Conservation (phyloP, 2,113 vertebrate genomes). For the Herpetotheres cachinnans region DNA sequence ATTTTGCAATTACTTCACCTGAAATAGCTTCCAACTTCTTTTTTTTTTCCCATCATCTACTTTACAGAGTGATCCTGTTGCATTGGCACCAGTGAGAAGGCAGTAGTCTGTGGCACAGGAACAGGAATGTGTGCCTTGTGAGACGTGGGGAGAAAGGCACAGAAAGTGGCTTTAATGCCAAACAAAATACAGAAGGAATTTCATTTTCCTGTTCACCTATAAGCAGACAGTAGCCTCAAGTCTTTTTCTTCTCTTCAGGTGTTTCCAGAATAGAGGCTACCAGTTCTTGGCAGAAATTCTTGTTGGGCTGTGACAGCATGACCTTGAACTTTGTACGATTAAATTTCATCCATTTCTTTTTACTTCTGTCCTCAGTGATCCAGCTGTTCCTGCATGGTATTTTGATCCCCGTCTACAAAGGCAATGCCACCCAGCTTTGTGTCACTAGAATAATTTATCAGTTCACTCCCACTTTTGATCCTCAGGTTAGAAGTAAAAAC, state of each 20-base stretch:
- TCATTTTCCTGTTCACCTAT: not conserved
- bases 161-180: not conserved
- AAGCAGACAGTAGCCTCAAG: not conserved
- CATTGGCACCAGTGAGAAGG: not conserved
- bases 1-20: not conserved
- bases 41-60: not conserved
- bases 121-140: not conserved
- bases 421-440: not conserved
- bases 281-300: not conserved
- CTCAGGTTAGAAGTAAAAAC: not conserved
- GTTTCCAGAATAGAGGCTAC: not conserved
- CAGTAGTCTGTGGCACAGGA: not conserved
- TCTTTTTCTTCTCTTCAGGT: not conserved
- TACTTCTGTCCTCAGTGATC: not conserved
- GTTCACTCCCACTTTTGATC: not conserved
- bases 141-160: not conserved
- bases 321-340: slow-evolving; percentile 40
- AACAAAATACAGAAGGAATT: not conserved
- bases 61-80: not conserved
- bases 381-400: not conserved
- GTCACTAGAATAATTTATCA: not conserved
- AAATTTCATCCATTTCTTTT: not conserved
- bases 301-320: not conserved
- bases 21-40: not conserved
- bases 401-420: not conserved